phyloP scores from a whole-genome alignment of 1,140 invertebrate species.

The Brachionus rotundiformis region DNA sequence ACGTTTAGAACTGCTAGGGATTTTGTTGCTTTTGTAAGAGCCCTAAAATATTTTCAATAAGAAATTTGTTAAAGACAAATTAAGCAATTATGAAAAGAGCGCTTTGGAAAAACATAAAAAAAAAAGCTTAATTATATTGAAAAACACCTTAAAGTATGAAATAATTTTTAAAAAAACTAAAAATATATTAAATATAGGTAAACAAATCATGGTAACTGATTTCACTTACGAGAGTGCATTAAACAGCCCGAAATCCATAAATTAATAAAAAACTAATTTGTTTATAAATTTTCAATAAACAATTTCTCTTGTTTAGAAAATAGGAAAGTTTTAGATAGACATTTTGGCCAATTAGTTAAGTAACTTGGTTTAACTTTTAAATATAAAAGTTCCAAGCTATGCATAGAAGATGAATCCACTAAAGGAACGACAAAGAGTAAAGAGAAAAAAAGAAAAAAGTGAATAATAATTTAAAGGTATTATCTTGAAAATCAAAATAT shows the following conservation, averaged over 20 bases:
- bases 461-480: background rate
- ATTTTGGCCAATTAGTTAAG: background rate
- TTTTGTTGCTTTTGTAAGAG: constrained; percentile 23
- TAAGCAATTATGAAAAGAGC: constrained; percentile 22
- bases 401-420: background rate
- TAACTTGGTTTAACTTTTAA: too few relatives aligned
- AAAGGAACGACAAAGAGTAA: too few relatives aligned
- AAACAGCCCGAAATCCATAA: background rate
- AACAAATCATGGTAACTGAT: constrained; percentile 42
- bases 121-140: constrained; percentile 36
- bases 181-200: constrained; percentile 27
- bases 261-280: constrained; percentile 35
- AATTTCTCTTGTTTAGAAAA: background rate
- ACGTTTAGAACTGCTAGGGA: constrained; percentile 15
- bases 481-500: background rate
- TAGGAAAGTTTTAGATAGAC: background rate
- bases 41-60: constrained; percentile 25
- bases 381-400: too few relatives aligned
- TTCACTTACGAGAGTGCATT: background rate
- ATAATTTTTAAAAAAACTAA: constrained; percentile 15
- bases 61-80: constrained; percentile 45
- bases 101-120: constrained; percentile 37
- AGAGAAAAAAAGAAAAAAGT: background rate
- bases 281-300: background rate
- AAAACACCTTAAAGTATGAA: constrained; percentile 45